Evolutionary conservation across 35 echinoderm and acorn worm genomes (phyloP).

Genomic region (Chiridota heheva): DNA sequence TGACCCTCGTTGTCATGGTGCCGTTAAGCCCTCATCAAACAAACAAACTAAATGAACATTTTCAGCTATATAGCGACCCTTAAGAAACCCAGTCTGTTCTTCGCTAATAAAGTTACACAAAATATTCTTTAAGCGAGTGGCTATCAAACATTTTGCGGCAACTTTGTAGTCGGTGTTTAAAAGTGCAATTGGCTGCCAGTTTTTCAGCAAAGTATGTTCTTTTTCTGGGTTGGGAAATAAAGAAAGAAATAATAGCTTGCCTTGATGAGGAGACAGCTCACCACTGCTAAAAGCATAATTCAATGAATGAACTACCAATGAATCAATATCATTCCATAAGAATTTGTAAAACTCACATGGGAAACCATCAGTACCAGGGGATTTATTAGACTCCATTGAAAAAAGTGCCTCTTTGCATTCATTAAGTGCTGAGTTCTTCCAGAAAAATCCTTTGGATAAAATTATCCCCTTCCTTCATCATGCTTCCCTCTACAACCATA

Average conservation of each 20-base stretch:
- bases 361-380: constrained; percentile 24
- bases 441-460: too few relatives aligned
- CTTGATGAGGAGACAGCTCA: neutral
- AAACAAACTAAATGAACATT: too few relatives aligned
- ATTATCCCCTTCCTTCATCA: too few relatives aligned
- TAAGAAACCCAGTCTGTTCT: constrained; percentile 26
- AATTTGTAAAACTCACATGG: neutral
- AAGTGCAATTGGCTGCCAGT: constrained; percentile 2
- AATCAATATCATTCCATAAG: neutral
- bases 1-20: too few relatives aligned
- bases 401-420: constrained; percentile 1
- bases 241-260: constrained; percentile 9
- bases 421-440: too few relatives aligned
- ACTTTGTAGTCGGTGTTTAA: constrained; percentile 30
- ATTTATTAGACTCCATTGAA: neutral
- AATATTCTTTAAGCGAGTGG: neutral
- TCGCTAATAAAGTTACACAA: neutral
- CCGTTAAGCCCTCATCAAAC: too few relatives aligned
- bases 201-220: neutral
- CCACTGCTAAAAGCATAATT: constrained; percentile 10
- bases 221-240: constrained; percentile 17
- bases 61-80: constrained; percentile 20
- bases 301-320: neutral
- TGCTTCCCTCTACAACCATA: too few relatives aligned
- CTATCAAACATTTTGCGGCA: constrained; percentile 11